phyloP scores from a whole-genome alignment of 1,140 invertebrate species.

The Chlorops oryzae region DNA sequence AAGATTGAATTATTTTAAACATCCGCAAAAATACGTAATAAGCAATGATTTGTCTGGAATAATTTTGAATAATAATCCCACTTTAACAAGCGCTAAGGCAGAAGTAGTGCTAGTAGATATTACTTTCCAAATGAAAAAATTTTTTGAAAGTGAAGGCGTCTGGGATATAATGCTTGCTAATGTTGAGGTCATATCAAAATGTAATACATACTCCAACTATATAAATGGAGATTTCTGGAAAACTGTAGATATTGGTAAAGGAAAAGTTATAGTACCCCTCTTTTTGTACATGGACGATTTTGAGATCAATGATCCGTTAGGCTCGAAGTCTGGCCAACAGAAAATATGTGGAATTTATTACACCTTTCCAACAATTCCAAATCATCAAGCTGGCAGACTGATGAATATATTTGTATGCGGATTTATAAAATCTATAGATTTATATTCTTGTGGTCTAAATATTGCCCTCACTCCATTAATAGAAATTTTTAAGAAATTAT shows the following conservation, averaged over 20 bases:
- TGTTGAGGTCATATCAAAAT: too few relatives aligned
- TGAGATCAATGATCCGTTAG: constrained; percentile 2
- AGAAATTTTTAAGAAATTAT: constrained; percentile 1
- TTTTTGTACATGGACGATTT: constrained; percentile 9
- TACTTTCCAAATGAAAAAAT: too few relatives aligned
- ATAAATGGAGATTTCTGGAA: neutral
- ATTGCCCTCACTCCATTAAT: neutral
- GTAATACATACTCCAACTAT: neutral
- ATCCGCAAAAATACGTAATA: too few relatives aligned
- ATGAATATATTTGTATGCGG: neutral
- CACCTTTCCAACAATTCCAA: constrained; percentile 1
- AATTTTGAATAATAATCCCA: too few relatives aligned
- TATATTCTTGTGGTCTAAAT: neutral
- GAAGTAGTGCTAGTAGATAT: too few relatives aligned
- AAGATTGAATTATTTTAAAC: too few relatives aligned
- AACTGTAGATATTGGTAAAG: neutral
- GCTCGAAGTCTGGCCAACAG: neutral
- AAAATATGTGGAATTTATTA: constrained; percentile 8
- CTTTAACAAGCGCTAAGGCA: too few relatives aligned
- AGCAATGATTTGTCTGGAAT: too few relatives aligned
- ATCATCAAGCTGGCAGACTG: neutral
- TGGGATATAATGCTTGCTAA: too few relatives aligned
- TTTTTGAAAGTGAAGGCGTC: too few relatives aligned
- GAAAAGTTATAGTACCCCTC: neutral
- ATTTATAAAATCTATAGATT: neutral